These are phyloP conservation scores for Hippocampus mohnikei DNA, from an alignment of 2,113 vertebrate genomes.

Conservation along the genomic window DNA sequence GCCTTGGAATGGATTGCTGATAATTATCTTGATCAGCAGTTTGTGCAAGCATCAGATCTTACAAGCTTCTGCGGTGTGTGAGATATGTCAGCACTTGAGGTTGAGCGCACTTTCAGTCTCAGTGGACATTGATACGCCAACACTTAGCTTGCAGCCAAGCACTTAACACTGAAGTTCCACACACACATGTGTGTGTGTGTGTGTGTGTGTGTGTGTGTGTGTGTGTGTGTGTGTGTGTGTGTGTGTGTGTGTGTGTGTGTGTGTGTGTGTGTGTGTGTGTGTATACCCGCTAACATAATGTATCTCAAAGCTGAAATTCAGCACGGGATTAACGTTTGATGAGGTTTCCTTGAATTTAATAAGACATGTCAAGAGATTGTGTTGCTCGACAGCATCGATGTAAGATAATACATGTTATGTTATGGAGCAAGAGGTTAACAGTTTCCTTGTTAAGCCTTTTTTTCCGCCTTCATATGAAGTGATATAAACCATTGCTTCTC, in stretches of 20 bases:
- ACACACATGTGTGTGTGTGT: slow-evolving; percentile 27
- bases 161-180: slow-evolving; percentile 57
- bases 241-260: slow-evolving; percentile 30
- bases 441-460: slow-evolving; percentile 31
- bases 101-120: slow-evolving; percentile 33
- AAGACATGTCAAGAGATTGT: slow-evolving; percentile 68
- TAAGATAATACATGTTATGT: slow-evolving; percentile 57
- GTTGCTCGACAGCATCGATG: slow-evolving; percentile 65
- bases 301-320: slow-evolving; percentile 65
- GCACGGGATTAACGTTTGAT: slow-evolving; percentile 63
- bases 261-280: slow-evolving; percentile 27
- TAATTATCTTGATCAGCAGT: slow-evolving; percentile 45
- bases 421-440: slow-evolving; percentile 43
- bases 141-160: slow-evolving; percentile 53
- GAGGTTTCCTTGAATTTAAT: slow-evolving; percentile 68
- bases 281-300: slow-evolving; percentile 55
- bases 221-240: slow-evolving; percentile 22
- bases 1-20: slow-evolving; percentile 25
- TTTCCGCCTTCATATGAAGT: neutral
- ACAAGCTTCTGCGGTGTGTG: slow-evolving; percentile 16
- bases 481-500: neutral
- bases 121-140: slow-evolving; percentile 60
- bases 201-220: slow-evolving; percentile 40
- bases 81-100: slow-evolving; percentile 48
- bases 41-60: slow-evolving; percentile 31